phyloP scores from a whole-genome alignment of 1,140 invertebrate genomes.

The Halyomorpha halys region DNA sequence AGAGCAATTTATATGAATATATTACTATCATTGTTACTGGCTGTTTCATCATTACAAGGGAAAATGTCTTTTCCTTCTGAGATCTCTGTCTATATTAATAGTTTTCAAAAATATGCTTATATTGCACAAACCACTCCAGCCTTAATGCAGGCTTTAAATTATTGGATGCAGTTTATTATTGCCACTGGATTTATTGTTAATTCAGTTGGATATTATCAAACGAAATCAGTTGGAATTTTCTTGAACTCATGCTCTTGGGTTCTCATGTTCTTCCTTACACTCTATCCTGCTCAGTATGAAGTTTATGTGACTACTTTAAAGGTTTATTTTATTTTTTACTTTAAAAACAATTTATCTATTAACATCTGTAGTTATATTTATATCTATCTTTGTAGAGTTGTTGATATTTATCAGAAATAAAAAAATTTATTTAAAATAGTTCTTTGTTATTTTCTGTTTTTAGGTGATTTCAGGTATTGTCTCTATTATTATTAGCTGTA shows the following conservation, averaged over 20 bases:
- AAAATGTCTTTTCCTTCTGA: background rate
- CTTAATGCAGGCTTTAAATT: background rate
- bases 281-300: slow-evolving; percentile 8
- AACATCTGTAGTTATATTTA: no score
- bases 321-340: slow-evolving; percentile 2
- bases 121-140: background rate
- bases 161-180: slow-evolving; percentile 3
- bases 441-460: background rate
- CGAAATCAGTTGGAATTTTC: background rate
- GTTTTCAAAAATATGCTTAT: background rate
- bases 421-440: background rate
- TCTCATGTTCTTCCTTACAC: slow-evolving; percentile 1
- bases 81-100: background rate
- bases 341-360: background rate
- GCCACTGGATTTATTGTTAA: background rate
- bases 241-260: slow-evolving; percentile 12
- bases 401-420: background rate
- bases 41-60: background rate
- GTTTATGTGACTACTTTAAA: background rate
- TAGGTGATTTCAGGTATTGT: background rate
- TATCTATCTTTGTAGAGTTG: no score
- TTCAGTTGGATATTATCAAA: slow-evolving; percentile 7
- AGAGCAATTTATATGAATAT: slow-evolving; percentile 1
- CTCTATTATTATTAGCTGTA: background rate
- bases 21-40: background rate